Base-by-base conservation (phyloP, 2,888 invertebrate genomes). In the Prosapia bicincta region DNA sequence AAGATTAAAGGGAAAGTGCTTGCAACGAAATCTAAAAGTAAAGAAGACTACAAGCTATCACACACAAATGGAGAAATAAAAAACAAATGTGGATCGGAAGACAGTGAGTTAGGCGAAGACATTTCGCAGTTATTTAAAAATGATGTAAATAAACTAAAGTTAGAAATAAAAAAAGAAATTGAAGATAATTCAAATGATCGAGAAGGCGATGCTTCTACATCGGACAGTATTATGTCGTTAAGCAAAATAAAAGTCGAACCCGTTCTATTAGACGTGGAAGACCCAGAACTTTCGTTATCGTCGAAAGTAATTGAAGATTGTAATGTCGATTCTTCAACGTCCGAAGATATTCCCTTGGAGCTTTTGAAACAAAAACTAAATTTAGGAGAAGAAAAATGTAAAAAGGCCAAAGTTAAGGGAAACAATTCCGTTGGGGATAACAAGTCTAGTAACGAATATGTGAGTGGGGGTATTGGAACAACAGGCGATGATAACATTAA, bases 321-420 rank as follows among this genome's bases (percentile, higher is more conserved):
- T 38, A 38, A 38, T 38, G 20, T 65, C 38, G 81, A 80, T 66
- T 78, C 79, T 20, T 76, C 78, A n/a, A 80, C 79, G 13, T 81
- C 81, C 13, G 81, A 81, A 70, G 81, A 81, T 77, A 78, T 81
- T 20, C 79, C 81, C 9, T 38, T 75, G 30, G 72, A 69, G 24
- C 25, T 68, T 54, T 66, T 76, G 20, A 78, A 78, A 65, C 67
- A 20, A 73, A 32, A 66, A 26, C 26, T 30, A 30, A 71, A 65
- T 26, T 13, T 66, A 1, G 71, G 71, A 24, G 69, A 76, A 43
- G 69, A 68, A 10, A 24, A 24, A 20, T 20, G n/a, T 32, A 43
- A 69, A 2, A 20, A 23, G 30, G 32, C 25, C 26, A 26, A n/a
- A n/a, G n/a, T n/a, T n/a, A n/a, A n/a, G n/a, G n/a, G n/a, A n/a